Conservation (phyloP, 2,888 invertebrate species). For the Trypoxylon attenuatum region DNA sequence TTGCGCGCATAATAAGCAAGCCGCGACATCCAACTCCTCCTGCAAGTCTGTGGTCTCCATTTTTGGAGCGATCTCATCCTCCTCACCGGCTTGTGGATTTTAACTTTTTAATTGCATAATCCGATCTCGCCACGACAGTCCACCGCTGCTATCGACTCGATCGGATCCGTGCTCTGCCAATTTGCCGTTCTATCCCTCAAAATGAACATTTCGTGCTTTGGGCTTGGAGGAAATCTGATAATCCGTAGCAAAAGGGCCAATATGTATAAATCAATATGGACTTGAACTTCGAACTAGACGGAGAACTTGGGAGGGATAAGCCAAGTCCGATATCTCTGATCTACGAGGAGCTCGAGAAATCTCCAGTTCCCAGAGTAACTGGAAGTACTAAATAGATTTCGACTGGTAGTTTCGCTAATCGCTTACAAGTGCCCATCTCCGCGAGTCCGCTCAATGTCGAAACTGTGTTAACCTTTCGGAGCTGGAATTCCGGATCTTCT, state of each 20-base stretch:
- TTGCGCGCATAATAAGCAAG: not conserved
- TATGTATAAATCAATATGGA: too few species aligned
- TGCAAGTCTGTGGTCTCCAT: not conserved
- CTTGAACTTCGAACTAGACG: too few species aligned
- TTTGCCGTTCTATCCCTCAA: not conserved
- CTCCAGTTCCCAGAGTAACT: too few species aligned
- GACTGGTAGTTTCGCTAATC: not conserved
- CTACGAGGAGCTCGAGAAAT: too few species aligned
- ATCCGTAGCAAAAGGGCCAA: too few species aligned
- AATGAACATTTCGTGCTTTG: not conserved
- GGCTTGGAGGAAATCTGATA: not conserved
- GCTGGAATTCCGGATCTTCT: not conserved
- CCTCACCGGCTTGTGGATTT: too few species aligned
- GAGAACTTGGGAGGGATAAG: too few species aligned
- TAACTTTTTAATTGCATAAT: too few species aligned
- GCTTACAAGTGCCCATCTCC: not conserved
- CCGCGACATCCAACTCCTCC: not conserved
- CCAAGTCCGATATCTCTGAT: too few species aligned
- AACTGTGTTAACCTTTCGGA: not conserved
- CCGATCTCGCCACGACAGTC: not conserved
- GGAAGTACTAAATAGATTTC: not conserved
- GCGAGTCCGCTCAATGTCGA: not conserved
- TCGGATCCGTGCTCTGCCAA: not conserved
- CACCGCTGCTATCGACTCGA: not conserved
- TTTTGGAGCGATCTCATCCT: not conserved